These are phyloP conservation scores for Agrenia bidenticulata DNA, from an alignment of 2,888 invertebrate genomes.

Conservation along the genomic window DNA sequence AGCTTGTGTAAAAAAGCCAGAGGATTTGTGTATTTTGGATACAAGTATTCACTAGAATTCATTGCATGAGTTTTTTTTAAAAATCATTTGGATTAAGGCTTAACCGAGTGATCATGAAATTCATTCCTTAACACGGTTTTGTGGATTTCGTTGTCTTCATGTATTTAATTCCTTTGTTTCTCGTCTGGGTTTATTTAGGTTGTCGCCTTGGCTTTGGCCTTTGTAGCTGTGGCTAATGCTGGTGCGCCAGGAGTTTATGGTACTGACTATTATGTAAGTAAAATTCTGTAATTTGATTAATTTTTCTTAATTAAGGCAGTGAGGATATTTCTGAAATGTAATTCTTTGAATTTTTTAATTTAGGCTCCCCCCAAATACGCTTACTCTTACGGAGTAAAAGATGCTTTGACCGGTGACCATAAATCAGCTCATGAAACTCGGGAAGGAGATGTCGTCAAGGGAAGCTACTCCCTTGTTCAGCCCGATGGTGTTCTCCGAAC, in stretches of 20 bases:
- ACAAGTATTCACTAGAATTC: no score
- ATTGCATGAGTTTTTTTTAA: no score
- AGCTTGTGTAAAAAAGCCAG: no score
- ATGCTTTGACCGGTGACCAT: slow-evolving; percentile 18
- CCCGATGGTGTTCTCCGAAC: slow-evolving; percentile 22
- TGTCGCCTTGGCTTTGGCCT: slow-evolving; percentile 21
- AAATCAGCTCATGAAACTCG: slow-evolving; percentile 15
- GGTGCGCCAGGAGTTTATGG: slow-evolving; percentile 15
- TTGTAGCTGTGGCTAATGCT: slow-evolving; percentile 13
- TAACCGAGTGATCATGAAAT: neutral
- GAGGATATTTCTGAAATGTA: neutral
- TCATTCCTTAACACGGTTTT: neutral
- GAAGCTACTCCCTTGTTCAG: slow-evolving; percentile 16
- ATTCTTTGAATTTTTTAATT: neutral
- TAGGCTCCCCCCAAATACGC: slow-evolving; percentile 16
- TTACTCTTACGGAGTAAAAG: slow-evolving; percentile 17
- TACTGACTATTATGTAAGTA: slow-evolving; percentile 12
- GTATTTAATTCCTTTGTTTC: no score
- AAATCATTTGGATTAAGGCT: neutral
- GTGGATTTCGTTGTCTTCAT: neutral
- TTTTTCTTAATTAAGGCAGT: neutral
- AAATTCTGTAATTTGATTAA: no score
- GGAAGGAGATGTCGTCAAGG: slow-evolving; percentile 18
- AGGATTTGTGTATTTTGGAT: no score
- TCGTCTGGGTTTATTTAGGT: slow-evolving; percentile 3